Conservation (phyloP, 2,888 invertebrate genomes). For the Tridacna gigas region DNA sequence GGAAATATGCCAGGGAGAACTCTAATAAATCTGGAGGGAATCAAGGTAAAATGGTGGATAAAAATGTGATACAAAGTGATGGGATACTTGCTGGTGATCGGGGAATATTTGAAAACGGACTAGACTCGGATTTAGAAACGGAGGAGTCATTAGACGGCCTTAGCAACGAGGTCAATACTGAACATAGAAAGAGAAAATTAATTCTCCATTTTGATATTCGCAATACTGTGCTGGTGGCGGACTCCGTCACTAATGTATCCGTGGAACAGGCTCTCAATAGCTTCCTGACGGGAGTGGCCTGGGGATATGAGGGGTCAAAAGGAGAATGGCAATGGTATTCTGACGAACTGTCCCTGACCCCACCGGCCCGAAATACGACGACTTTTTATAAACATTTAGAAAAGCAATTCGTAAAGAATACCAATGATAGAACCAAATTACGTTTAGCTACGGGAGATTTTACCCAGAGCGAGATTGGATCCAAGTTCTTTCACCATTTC, state of each 20-base stretch:
- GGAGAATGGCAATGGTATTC: slow-evolving; percentile 81
- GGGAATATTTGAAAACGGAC: slow-evolving; percentile 33
- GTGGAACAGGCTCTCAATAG: slow-evolving; percentile 84
- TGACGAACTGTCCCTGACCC: slow-evolving; percentile 75
- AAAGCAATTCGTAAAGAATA: slow-evolving; percentile 76
- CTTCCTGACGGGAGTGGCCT: slow-evolving; percentile 83
- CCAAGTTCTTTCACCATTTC: slow-evolving; percentile 77
- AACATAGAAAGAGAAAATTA: slow-evolving; percentile 76
- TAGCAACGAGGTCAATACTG: slow-evolving; percentile 51
- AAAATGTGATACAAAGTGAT: slow-evolving; percentile 15
- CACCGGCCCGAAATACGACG: slow-evolving; percentile 70
- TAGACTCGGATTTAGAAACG: slow-evolving; percentile 30
- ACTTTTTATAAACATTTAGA: slow-evolving; percentile 84
- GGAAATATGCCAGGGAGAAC: slow-evolving; percentile 35
- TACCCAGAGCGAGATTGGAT: slow-evolving; percentile 77
- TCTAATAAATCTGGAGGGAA: background rate
- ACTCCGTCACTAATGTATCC: slow-evolving; percentile 81
- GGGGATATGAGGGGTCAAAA: slow-evolving; percentile 76
- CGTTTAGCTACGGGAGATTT: slow-evolving; percentile 82
- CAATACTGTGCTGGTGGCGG: slow-evolving; percentile 84
- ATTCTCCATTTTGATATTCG: slow-evolving; percentile 84
- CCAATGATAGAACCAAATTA: slow-evolving; percentile 78
- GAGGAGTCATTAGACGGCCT: slow-evolving; percentile 26
- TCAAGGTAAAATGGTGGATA: background rate
- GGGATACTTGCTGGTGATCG: slow-evolving; percentile 7